Conservation (phyloP, 1,140 invertebrate species). For the Heliconius nattereri region DNA sequence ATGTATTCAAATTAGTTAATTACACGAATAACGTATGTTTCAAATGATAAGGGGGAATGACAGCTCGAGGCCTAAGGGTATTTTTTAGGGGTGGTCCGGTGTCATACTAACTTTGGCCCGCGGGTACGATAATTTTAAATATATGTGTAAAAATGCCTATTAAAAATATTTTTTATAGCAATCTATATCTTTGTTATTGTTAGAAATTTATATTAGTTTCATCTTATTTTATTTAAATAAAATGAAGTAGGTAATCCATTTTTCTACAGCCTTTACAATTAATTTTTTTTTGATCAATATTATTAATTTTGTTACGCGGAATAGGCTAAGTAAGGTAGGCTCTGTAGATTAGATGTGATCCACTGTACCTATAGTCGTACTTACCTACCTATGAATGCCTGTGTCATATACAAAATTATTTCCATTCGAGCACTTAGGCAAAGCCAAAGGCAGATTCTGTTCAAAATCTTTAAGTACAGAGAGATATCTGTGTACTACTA, state of each 20-base stretch:
- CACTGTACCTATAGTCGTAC: too few relatives aligned
- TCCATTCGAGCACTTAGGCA: too few relatives aligned
- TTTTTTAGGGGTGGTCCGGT: not conserved
- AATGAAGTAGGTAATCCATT: not conserved
- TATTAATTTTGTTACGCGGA: too few relatives aligned
- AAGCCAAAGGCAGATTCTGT: too few relatives aligned
- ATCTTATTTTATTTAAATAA: not conserved
- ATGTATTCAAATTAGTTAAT: constrained; percentile 28
- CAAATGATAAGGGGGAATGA: not conserved
- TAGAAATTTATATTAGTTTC: not conserved
- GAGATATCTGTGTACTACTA: too few relatives aligned
- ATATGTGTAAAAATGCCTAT: not conserved
- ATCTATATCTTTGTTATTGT: not conserved
- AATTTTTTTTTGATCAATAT: too few relatives aligned
- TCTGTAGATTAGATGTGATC: too few relatives aligned
- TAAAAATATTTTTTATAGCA: not conserved
- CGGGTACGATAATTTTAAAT: not conserved
- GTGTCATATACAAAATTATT: too few relatives aligned
- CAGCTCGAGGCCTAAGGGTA: constrained; percentile 14
- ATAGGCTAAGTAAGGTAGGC: too few relatives aligned
- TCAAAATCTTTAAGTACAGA: too few relatives aligned
- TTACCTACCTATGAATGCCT: too few relatives aligned
- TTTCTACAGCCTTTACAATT: not conserved
- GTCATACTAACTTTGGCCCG: not conserved
- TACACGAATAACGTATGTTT: constrained; percentile 8